Conservation (phyloP, 2,888 invertebrate genomes). For the Hypena proboscidalis region DNA sequence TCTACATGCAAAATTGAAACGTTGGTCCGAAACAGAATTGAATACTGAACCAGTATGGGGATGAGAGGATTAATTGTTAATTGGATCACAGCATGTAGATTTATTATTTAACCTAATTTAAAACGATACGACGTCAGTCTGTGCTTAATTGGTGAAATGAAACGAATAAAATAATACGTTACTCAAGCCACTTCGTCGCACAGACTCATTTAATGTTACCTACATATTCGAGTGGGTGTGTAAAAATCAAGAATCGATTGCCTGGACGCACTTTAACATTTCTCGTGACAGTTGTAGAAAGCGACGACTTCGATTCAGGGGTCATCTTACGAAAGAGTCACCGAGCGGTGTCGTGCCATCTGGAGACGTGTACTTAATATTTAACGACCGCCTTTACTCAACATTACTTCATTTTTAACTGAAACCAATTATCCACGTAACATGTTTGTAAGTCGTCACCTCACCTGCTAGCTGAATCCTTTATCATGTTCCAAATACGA, state of each 20-base stretch:
- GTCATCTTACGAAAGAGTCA: constrained; percentile 72
- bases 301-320: constrained; percentile 64
- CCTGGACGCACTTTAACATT: constrained; percentile 56
- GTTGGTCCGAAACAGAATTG: constrained; percentile 65
- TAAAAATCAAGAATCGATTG: constrained; percentile 45
- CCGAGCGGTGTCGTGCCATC: constrained; percentile 54
- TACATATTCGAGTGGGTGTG: constrained; percentile 16
- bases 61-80: constrained; percentile 75
- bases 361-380: constrained; percentile 49
- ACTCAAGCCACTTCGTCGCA: constrained; percentile 6
- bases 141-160: constrained; percentile 55
- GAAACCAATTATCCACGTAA: constrained; percentile 29
- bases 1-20: constrained; percentile 70
- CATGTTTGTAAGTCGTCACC: constrained; percentile 31
- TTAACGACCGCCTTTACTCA: constrained; percentile 39
- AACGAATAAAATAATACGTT: constrained; percentile 45
- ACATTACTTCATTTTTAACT: constrained; percentile 27
- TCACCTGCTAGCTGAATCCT: constrained; percentile 47
- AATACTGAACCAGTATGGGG: constrained; percentile 60
- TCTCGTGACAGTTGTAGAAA: constrained; percentile 70
- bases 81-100: constrained; percentile 70
- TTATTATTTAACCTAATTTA: constrained; percentile 66
- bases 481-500: constrained; percentile 53
- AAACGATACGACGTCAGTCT: constrained; percentile 56
- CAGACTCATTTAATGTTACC: constrained; percentile 10